phyloP scores from a whole-genome alignment of 2,888 invertebrate species.

The Heliconius sara region DNA sequence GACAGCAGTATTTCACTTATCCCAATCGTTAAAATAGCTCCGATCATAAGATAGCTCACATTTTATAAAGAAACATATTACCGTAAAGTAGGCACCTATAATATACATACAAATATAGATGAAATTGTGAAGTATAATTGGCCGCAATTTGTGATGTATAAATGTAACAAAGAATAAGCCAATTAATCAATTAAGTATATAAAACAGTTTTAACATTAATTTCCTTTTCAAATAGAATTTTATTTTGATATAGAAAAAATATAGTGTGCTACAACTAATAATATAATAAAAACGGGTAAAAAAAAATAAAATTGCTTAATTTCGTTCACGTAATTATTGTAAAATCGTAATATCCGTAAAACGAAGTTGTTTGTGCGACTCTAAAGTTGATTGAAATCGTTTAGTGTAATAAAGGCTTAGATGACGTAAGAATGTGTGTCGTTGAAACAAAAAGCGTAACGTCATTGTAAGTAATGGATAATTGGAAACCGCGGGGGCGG shows the following conservation, averaged over 20 bases:
- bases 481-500: slow-evolving; percentile 65
- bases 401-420: slow-evolving; percentile 76
- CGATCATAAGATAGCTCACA: slow-evolving; percentile 42
- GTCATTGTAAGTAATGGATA: slow-evolving; percentile 81
- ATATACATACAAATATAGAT: neutral
- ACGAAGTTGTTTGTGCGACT: slow-evolving; percentile 71
- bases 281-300: slow-evolving; percentile 10
- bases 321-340: slow-evolving; percentile 51
- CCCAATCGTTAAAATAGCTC: slow-evolving; percentile 43
- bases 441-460: slow-evolving; percentile 69
- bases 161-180: neutral
- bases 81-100: neutral
- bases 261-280: neutral
- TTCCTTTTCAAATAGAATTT: neutral
- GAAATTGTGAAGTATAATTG: neutral
- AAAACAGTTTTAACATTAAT: neutral
- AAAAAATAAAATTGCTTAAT: slow-evolving; percentile 48
- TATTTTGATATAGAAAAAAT: neutral
- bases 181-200: neutral
- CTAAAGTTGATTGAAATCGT: slow-evolving; percentile 71
- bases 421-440: slow-evolving; percentile 67
- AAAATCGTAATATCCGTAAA: slow-evolving; percentile 64
- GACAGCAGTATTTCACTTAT: slow-evolving; percentile 62
- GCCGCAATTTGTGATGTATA: neutral
- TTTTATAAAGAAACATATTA: slow-evolving; percentile 8